phyloP scores from a whole-genome alignment of 2,797 vertebrate genomes.

The Lepilemur septentrionalis region DNA sequence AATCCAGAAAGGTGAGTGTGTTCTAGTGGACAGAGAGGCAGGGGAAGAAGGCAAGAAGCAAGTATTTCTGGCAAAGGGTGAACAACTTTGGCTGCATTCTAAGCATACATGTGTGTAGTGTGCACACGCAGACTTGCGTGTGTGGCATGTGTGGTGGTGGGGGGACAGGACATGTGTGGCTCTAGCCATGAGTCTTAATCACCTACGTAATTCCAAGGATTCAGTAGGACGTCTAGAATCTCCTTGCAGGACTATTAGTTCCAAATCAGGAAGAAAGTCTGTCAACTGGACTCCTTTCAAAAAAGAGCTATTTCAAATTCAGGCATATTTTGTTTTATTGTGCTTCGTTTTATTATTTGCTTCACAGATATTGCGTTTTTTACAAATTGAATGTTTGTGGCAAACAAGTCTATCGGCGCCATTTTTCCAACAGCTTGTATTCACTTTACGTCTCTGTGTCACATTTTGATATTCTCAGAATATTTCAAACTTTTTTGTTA shows the following conservation, averaged over 20 bases:
- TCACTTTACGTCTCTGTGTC: neutral
- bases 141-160: neutral
- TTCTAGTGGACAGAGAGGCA: neutral
- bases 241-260: neutral
- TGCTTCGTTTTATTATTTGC: neutral
- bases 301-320: slow-evolving; percentile 41
- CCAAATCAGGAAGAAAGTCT: neutral
- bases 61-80: neutral
- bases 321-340: neutral
- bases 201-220: neutral
- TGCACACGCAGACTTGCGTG: too few relatives aligned
- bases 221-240: neutral
- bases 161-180: neutral
- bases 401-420: neutral
- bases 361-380: neutral
- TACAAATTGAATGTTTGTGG: neutral
- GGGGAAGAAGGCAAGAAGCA: neutral
- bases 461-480: neutral
- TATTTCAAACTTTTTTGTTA: neutral
- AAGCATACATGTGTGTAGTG: neutral
- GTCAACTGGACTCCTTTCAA: neutral
- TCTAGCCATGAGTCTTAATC: neutral
- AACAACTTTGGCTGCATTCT: neutral
- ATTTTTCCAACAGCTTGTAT: neutral
- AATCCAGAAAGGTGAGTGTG: neutral